Evolutionary conservation across 2,888 invertebrate species (phyloP), one percentile per base, ranked within the genome.

Genomic region (Callyntrura guangdongensis): DNA sequence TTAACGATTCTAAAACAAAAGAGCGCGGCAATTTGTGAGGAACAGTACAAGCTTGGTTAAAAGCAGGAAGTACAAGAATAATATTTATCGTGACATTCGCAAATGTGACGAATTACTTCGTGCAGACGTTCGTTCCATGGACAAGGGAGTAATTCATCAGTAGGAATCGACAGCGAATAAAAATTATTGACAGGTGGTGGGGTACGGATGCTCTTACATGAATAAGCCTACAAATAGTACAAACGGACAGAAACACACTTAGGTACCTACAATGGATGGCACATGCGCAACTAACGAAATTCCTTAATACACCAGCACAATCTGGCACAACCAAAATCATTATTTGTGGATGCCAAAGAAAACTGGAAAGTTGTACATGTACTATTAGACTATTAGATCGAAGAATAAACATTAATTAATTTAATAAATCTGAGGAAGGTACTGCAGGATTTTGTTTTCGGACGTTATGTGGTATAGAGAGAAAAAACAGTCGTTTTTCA

Each of bases 61-160:
- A 61, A 64, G 36, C 61, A 82, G 82, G 82, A 82, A 82, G 82
- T 79, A 27, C 11, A 3, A 14, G n/a, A 36, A 22, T 25, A 77
- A 17, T 61, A 82, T 82, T 82, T 82, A 82, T 82, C 82, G 82
- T 82, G 82, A 82, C 82, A 82, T 82, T 82, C 64, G 20, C 45
- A 81, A 81, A 61, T 59, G 56, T 82, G 45, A 47, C 82, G 45
- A 61, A 22, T 82, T 61, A 47, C n/a, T 61, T 61, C 22, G 64
- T 82, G 82, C 64, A 64, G 17, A 45, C 64, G 64, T 22, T 61
- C 45, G 17, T 47, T 14, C 82, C 82, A 82, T 64, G 82, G 82
- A 82, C 82, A 82, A 45, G 20, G 14, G 45, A 49, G 61, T 14
- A 82, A 82, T 82, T 64, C 64, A 82, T 82, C 82, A 82, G 47